phyloP scores from a whole-genome alignment of 2,888 invertebrate genomes.

The Lithophane ornitopus region DNA sequence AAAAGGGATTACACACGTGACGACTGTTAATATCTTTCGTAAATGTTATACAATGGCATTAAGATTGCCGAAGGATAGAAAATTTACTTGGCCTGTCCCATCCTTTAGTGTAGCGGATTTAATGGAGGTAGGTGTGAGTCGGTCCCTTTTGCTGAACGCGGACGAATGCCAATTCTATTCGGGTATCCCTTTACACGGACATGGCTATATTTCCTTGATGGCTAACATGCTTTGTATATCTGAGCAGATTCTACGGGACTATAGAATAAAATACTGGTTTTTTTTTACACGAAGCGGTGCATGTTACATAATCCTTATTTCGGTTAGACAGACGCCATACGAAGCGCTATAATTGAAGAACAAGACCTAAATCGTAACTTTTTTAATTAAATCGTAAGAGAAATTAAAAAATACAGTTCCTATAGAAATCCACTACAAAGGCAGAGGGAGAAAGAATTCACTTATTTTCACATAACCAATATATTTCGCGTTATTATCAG shows the following conservation, averaged over 20 bases:
- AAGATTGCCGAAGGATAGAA: slow-evolving; percentile 49
- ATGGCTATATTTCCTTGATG: slow-evolving; percentile 35
- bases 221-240: slow-evolving; percentile 51
- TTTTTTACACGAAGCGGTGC: neutral
- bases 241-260: neutral
- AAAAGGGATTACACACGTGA: slow-evolving; percentile 35
- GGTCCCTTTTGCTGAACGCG: slow-evolving; percentile 50
- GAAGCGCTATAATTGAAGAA: neutral
- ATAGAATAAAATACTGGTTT: neutral
- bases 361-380: neutral
- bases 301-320: neutral
- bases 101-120: slow-evolving; percentile 36
- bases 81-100: slow-evolving; percentile 30
- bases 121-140: slow-evolving; percentile 46
- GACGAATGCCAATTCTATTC: slow-evolving; percentile 52
- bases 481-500: slow-evolving; percentile 55
- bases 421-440: slow-evolving; percentile 26
- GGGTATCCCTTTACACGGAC: slow-evolving; percentile 40
- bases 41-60: slow-evolving; percentile 49
- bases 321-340: neutral
- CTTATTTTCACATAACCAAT: slow-evolving; percentile 50
- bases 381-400: slow-evolving; percentile 5
- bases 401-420: slow-evolving; percentile 24
- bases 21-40: slow-evolving; percentile 40
- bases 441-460: slow-evolving; percentile 41